phyloP scores from a whole-genome alignment of 2,113 vertebrate genomes.

The Narcine bancroftii region DNA sequence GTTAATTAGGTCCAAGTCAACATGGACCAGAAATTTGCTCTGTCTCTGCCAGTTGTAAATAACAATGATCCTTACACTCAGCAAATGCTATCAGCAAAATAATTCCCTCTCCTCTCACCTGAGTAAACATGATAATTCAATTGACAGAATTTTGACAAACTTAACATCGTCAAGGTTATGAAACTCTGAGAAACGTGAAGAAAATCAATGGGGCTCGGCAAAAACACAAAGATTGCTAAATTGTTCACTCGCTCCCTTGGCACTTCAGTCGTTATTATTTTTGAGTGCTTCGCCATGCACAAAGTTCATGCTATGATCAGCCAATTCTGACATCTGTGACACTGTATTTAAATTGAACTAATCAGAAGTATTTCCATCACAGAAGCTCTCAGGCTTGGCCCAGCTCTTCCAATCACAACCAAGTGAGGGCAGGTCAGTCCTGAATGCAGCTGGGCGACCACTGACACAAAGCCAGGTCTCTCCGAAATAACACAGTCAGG shows the following conservation, averaged over 20 bases:
- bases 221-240: slow-evolving; percentile 3
- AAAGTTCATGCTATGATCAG: background rate
- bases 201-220: background rate
- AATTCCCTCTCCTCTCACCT: background rate
- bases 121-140: slow-evolving; percentile 15
- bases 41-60: background rate
- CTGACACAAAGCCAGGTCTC: background rate
- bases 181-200: background rate
- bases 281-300: background rate
- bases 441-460: background rate
- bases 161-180: background rate
- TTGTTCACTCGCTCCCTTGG: slow-evolving; percentile 9
- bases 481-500: too few relatives aligned
- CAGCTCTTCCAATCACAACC: background rate
- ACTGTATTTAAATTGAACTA: background rate
- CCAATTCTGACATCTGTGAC: background rate
- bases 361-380: background rate
- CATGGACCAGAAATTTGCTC: background rate
- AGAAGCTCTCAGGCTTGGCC: background rate
- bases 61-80: background rate
- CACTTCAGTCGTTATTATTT: background rate
- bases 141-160: background rate
- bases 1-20: background rate
- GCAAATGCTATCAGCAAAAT: slow-evolving; percentile 20
- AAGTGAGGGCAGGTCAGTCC: background rate